Evolutionary conservation across 2,797 vertebrate genomes (phyloP).

Genomic region (Danio choprae): DNA sequence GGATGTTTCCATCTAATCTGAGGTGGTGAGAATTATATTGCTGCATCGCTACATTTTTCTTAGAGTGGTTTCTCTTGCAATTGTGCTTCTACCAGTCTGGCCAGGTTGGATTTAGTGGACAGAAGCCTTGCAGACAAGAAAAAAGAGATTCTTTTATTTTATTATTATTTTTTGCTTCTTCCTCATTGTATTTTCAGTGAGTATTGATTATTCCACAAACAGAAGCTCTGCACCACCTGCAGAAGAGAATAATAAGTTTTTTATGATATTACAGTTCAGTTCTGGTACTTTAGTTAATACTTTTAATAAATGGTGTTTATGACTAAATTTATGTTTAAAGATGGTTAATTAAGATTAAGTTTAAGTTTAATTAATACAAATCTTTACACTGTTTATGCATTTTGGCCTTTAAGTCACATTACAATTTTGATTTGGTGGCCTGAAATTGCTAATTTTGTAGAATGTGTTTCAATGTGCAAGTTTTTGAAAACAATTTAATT

Average conservation of each 20-base stretch:
- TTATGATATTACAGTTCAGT: background rate
- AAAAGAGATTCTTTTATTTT: conserved; percentile 10
- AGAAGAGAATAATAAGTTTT: background rate
- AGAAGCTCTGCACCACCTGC: background rate
- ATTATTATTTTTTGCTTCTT: conserved; percentile 44
- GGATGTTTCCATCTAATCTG: conserved; percentile 57
- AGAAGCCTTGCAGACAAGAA: background rate
- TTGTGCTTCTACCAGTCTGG: conserved; percentile 17
- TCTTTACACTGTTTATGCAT: no score
- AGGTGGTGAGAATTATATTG: conserved; percentile 53
- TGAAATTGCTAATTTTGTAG: no score
- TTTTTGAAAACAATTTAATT: no score
- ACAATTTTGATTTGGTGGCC: no score
- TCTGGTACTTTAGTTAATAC: background rate
- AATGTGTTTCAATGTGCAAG: no score
- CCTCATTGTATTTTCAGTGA: background rate
- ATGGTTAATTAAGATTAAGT: no score
- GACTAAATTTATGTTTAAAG: no score
- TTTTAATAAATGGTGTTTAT: background rate
- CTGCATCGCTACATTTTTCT: background rate
- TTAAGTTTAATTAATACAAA: no score
- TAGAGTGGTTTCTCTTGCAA: conserved; percentile 36
- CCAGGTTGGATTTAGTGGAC: conserved; percentile 13
- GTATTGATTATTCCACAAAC: background rate
- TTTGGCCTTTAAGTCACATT: no score